Evolutionary conservation across 2,888 invertebrate genomes (phyloP), one percentile per base, ranked within the genome.

Genomic region (Harpagoxenus sublaevis): DNA sequence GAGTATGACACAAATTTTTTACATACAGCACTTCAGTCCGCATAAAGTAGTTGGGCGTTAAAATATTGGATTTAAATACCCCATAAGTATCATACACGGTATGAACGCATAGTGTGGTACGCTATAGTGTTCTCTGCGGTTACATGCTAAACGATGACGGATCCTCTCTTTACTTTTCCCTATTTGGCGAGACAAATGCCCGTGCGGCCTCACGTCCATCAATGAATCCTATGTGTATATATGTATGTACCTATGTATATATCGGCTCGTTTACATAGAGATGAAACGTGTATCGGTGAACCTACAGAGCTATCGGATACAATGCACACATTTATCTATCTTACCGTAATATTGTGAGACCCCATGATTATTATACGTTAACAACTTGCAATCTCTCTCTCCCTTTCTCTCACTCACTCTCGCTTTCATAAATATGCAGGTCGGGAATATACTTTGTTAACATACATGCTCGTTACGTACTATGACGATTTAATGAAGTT

Each of bases 291-390:
- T 79, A 71, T 60, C 53, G 60, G 23, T 78, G 45, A 28, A 39
- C 39, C 73, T 81, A 81, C 79, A 81, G 73, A 84, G 65, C 83
- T 85, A 87, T 75, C 77, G 85, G 75, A 89, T 89, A 89, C 84
- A 82, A 88, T 87, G 88, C 87, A 88, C 86, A 89, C 79, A 66
- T 88, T 85, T 88, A 85, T 74, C 81, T 85, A 85, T 81, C 39
- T 81, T 81, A 86, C 31, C 53, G 66, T 85, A 78, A 71, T 85
- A 77, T 84, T 71, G 82, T 85, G 89, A 81, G 85, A 81, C 51
- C 66, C 83, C 18, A 65, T 77, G 75, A 89, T 42, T 81, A 85
- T 31, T 83, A 84, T 78, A 85, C 71, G 87, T 42, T 39, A 89
- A 89, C 89, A 89, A 88, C 63, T 77, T 84, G 88, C 88, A 88